These are phyloP conservation scores for Porites lobata DNA, from an alignment of 92 coral and sea anemone species.

Conservation along the genomic window DNA sequence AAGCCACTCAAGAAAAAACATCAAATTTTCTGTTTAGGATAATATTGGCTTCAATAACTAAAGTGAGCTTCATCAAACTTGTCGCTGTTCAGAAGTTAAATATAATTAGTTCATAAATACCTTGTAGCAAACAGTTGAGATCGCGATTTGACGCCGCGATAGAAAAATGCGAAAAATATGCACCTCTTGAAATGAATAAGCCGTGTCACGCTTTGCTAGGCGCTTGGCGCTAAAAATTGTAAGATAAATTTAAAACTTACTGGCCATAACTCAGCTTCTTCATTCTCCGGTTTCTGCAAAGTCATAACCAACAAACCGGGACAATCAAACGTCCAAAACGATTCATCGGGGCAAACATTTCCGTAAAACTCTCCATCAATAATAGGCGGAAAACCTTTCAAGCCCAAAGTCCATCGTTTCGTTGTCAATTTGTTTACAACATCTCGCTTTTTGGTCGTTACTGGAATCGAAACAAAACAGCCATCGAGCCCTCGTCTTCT, in stretches of 20 bases:
- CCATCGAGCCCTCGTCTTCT: conserved; percentile 81
- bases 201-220: conserved; percentile 28
- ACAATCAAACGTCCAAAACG: conserved; percentile 90
- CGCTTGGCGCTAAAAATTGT: background rate
- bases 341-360: conserved; percentile 80
- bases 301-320: conserved; percentile 89
- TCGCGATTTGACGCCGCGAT: conserved; percentile 36
- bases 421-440: conserved; percentile 74
- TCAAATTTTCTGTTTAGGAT: conserved; percentile 30
- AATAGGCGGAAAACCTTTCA: conserved; percentile 71
- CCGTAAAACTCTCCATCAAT: conserved; percentile 86
- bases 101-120: conserved; percentile 47
- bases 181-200: background rate
- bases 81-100: conserved; percentile 13
- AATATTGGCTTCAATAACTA: conserved; percentile 36
- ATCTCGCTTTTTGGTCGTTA: conserved; percentile 67
- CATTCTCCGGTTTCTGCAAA: conserved; percentile 81
- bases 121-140: conserved; percentile 2
- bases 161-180: background rate
- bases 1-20: conserved; percentile 47
- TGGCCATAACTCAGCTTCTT: conserved; percentile 86
- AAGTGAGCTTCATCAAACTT: conserved; percentile 41
- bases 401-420: conserved; percentile 78
- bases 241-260: conserved; percentile 53
- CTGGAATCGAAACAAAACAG: conserved; percentile 86